Conservation (phyloP, 2,888 invertebrate species). For the Girardia tigrina region DNA sequence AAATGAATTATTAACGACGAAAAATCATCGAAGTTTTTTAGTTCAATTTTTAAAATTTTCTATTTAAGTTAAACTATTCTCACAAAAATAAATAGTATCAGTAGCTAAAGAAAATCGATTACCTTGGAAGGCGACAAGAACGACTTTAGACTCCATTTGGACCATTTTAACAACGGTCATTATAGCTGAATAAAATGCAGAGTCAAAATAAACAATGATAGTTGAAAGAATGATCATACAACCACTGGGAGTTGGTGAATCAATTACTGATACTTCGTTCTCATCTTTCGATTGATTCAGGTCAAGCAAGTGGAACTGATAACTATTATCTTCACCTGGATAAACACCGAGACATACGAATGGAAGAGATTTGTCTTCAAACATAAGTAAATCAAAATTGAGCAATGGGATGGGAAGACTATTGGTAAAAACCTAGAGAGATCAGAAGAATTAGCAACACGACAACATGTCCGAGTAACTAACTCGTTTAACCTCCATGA, state of each 20-base stretch:
- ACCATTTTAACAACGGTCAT: background rate
- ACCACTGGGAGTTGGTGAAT: background rate
- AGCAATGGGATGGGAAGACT: slow-evolving; percentile 61
- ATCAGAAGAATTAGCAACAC: no score
- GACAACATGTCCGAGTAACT: background rate
- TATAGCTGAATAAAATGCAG: background rate
- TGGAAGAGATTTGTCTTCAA: slow-evolving; percentile 6
- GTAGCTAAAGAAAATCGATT: slow-evolving; percentile 20
- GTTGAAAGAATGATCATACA: background rate
- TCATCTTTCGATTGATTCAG: background rate
- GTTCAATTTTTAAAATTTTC: no score
- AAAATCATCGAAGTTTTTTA: no score
- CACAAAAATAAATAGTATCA: no score
- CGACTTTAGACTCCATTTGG: background rate
- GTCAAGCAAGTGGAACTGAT: background rate
- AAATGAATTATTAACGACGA: no score
- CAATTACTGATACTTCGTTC: background rate
- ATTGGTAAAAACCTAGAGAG: background rate
- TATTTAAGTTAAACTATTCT: no score
- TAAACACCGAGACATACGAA: slow-evolving; percentile 16
- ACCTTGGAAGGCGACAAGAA: slow-evolving; percentile 3
- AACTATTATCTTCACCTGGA: background rate
- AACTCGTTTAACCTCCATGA: slow-evolving; percentile 70
- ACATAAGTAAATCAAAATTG: slow-evolving; percentile 83
- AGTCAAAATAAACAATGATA: background rate